A percentile compares a stretch with the other conserved stretches of the same genome.
phyloP scores from a whole-genome alignment of 2,797 vertebrate genomes.

The Scolopax rusticola region DNA sequence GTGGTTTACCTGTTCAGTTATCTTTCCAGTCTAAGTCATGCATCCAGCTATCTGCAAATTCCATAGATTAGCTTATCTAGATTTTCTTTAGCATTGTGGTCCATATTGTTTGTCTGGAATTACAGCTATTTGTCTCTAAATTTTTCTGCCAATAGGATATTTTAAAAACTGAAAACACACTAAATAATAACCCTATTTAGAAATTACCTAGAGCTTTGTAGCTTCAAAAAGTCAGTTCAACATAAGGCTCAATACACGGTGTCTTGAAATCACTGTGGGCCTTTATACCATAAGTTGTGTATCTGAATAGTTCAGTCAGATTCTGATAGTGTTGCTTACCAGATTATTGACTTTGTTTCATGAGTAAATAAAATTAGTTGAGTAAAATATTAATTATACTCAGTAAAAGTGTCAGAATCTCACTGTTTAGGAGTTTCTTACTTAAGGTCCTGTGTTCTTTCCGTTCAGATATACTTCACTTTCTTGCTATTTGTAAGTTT shows the following conservation, averaged over 20 bases:
- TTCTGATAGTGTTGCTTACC: not conserved
- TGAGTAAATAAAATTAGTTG: not conserved
- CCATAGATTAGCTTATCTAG: not conserved
- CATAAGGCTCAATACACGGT: not conserved
- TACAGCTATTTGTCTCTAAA: not conserved
- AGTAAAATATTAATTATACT: not conserved
- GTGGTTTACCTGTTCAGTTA: not conserved
- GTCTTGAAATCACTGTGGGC: not conserved
- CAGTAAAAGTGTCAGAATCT: not conserved
- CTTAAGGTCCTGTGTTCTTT: not conserved
- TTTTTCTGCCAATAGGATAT: not conserved
- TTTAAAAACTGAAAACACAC: not conserved
- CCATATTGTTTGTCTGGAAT: not conserved
- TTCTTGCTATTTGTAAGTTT: not conserved
- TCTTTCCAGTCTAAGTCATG: not conserved
- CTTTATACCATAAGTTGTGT: not conserved
- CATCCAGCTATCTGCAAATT: not conserved
- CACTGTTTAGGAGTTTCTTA: not conserved
- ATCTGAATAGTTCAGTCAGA: not conserved
- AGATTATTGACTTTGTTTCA: not conserved
- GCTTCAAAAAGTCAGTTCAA: not conserved
- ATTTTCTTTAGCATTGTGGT: not conserved
- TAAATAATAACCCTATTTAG: not conserved
- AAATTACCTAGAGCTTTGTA: not conserved
- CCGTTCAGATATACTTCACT: not conserved